A percentile compares a stretch with the other conserved stretches of the same genome.
Evolutionary conservation across 1,140 invertebrate species (phyloP).

Genomic region (Babylonia areolata): DNA sequence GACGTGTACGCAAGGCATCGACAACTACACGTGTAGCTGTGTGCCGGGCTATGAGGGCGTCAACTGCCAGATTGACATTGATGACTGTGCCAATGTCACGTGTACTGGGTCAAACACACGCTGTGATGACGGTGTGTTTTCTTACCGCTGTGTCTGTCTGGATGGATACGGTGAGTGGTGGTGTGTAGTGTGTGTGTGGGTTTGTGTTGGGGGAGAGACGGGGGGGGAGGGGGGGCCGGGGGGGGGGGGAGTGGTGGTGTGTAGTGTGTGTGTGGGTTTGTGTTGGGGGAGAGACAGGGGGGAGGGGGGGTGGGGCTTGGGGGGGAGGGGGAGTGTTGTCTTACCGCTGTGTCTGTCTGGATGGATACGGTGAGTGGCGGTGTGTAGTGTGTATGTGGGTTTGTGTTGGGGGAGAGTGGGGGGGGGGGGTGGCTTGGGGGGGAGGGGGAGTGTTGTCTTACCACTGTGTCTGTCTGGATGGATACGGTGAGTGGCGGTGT

Average conservation of each 20-base stretch:
- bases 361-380: too few relatives aligned
- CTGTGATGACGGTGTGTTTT: conserved; percentile 61
- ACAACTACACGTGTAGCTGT: conserved; percentile 57
- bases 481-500: too few relatives aligned
- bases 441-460: too few relatives aligned
- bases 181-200: conserved; percentile 13
- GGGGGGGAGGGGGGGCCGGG: neutral
- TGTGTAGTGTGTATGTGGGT: too few relatives aligned
- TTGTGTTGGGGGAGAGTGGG: too few relatives aligned
- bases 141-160: conserved; percentile 65
- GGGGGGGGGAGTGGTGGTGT: neutral
- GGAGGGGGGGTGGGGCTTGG: too few relatives aligned
- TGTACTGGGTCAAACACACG: conserved; percentile 76
- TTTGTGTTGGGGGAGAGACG: neutral
- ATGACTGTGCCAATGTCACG: conserved; percentile 78
- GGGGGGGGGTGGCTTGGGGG: too few relatives aligned
- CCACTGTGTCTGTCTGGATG: too few relatives aligned
- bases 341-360: too few relatives aligned
- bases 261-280: too few relatives aligned
- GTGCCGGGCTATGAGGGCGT: conserved; percentile 78
- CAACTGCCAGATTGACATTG: conserved; percentile 80
- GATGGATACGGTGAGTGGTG: conserved; percentile 60
- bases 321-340: too few relatives aligned
- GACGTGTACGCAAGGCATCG: conserved; percentile 49
- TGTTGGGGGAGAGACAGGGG: too few relatives aligned